Base-by-base conservation (phyloP, 2,888 invertebrate species). In the Epinotia ramella region DNA sequence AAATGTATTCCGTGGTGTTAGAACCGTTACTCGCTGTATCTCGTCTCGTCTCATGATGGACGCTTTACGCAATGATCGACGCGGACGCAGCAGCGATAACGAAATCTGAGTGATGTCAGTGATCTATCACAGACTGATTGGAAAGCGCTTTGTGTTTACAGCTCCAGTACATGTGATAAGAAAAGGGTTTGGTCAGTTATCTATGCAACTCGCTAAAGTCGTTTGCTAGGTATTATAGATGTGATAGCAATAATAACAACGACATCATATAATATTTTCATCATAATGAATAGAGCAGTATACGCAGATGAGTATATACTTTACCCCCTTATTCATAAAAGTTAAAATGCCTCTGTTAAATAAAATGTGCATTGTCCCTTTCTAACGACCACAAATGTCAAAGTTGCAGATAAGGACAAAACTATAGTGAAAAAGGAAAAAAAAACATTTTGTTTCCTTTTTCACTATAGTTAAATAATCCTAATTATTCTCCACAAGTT, bases 101-200 rank as follows among this genome's bases (percentile, higher is more conserved):
- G 73, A 73, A 73, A 78, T 77, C 71, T 78, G 78, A 70, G 66
- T 66, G 75, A 78, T 77, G 77, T 64, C 73, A 72, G 72, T 73
- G 70, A 79, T 78, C 77, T 71, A 78, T 79, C 78, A 79, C 75
- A 65, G 72, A 57, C 62, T 73, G 70, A 78, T 77, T 79, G 73
- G 78, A 81, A 80, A 81, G 79, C 79, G 77, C 77, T 79, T 80
- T 79, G 80, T 79, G 78, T 80, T 79, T 79, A 79, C 78, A 75
- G 76, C 78, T 46, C 16, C 56, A 44, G 73, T 79, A 66, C 77
- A 72, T 65, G 12, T n/a, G 65, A 71, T 63, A 77, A 53, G 79
- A 76, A 79, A 78, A 78, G 44, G 3, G 60, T 12, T 56, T 28
- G 28, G 18, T 56, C 18, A 64, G 1, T 44, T 13, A 46, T 64